Evolutionary conservation across 2,113 vertebrate genomes (phyloP).

Genomic region (Sciurus niger): DNA sequence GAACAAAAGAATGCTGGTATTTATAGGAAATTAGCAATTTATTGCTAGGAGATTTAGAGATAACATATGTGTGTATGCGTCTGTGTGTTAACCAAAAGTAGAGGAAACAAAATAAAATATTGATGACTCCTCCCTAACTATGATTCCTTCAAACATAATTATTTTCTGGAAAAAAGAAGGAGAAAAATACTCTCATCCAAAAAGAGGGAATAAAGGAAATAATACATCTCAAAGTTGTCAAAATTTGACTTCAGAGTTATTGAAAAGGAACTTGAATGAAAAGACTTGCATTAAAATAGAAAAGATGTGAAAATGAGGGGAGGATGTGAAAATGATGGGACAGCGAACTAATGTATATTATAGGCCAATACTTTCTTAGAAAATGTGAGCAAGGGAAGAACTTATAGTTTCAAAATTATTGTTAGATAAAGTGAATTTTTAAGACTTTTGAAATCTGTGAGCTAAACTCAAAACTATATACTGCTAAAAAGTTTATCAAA

Average conservation of each 20-base stretch:
- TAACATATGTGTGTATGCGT: background rate
- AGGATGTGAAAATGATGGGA: conserved; percentile 44
- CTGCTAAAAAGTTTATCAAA: conserved; percentile 30
- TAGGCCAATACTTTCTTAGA: background rate
- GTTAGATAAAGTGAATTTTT: conserved; percentile 22
- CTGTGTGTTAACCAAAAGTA: background rate
- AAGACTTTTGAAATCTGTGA: conserved; percentile 33
- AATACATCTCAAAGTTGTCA: background rate
- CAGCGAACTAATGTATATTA: background rate
- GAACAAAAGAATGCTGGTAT: background rate
- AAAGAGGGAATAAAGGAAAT: background rate
- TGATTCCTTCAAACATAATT: background rate
- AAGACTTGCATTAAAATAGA: conserved; percentile 17
- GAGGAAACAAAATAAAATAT: background rate
- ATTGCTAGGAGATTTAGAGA: background rate
- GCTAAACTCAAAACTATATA: conserved; percentile 40
- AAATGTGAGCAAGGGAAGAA: background rate
- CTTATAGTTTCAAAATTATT: conserved; percentile 43
- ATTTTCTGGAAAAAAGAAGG: background rate
- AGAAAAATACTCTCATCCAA: background rate
- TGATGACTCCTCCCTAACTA: background rate
- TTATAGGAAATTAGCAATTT: conserved; percentile 33
- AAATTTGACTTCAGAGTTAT: background rate
- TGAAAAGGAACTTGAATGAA: conserved; percentile 27
- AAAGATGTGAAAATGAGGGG: background rate